Evolutionary conservation across 1,140 invertebrate genomes (phyloP), one percentile per base, ranked within the genome.

Genomic region (Drosophila ficusphila): DNA sequence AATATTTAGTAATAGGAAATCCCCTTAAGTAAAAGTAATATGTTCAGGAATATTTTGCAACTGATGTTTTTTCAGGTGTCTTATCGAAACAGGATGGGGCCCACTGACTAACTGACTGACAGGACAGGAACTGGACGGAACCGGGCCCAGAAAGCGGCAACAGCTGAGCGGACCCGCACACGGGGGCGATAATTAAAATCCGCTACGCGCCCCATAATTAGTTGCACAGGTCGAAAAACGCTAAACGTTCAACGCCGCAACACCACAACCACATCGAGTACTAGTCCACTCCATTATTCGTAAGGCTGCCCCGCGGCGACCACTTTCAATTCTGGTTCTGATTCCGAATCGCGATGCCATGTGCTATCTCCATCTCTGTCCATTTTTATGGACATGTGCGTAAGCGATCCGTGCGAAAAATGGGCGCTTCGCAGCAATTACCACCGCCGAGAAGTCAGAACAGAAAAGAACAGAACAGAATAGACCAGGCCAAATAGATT

Each of bases 381-480:
- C 67, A 88, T 77, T 88, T 86, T 86, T 88, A 88, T 86, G 68
- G 82, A 86, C 76, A 81, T 86, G 82, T 86, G 81, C 81, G 81
- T 86, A 86, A 88, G 77, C 76, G 81, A 86, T 86, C 88, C 88
- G 88, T 90, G 88, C 88, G 78, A 90, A 90, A 90, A 88, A 90
- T 90, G 82, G 86, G 86, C 86, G 88, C 78, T 90, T 73, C 86
- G 88, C 49, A 69, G 78, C 83, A 90, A 90, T 90, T 90, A 90
- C 78, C 88, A 86, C 76, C 65, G 58, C 69, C 61, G 36, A 62
- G 46, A 67, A 67, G 44, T 67, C 46, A 27, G 34, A 36, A 12
- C 19, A 16, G n/a, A n/a, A n/a, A n/a, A n/a, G n/a, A n/a, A n/a
- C n/a, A n/a, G n/a, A n/a, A n/a, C 46, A 27, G 34, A 36, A 12